A percentile compares a stretch with the other conserved stretches of the same genome.
These are phyloP conservation scores for Dasyurus viverrinus DNA, from an alignment of 2,113 vertebrate species.

Conservation along the genomic window DNA sequence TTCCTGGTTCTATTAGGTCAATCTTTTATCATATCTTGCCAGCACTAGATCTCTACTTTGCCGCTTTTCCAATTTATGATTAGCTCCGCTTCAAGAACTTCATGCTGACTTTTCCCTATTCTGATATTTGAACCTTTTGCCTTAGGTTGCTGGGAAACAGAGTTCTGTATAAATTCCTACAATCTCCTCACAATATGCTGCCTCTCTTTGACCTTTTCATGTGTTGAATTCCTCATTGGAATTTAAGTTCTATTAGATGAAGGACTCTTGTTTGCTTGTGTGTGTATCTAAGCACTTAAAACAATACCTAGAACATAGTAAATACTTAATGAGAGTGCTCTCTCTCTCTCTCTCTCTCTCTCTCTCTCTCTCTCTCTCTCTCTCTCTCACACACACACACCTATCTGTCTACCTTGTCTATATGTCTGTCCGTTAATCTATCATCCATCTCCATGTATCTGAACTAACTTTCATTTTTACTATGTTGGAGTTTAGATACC, in stretches of 20 bases:
- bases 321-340: not conserved
- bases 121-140: not conserved
- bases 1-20: not conserved
- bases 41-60: not conserved
- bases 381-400: too few relatives aligned
- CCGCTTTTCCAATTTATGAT: not conserved
- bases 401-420: not conserved
- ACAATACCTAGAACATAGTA: not conserved
- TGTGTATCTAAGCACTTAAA: not conserved
- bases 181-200: not conserved
- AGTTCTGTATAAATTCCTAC: not conserved
- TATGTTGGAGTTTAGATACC: not conserved
- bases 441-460: not conserved
- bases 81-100: not conserved
- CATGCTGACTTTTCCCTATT: not conserved
- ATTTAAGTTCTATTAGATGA: not conserved
- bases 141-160: not conserved
- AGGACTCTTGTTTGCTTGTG: not conserved
- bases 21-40: not conserved
- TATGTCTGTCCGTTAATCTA: not conserved
- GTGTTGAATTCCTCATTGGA: not conserved
- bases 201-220: not conserved
- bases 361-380: not conserved
- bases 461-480: not conserved
- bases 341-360: not conserved